Evolutionary conservation across 2,113 vertebrate species (phyloP), one percentile per base, ranked within the genome.

Genomic region (Lophura nycthemera): DNA sequence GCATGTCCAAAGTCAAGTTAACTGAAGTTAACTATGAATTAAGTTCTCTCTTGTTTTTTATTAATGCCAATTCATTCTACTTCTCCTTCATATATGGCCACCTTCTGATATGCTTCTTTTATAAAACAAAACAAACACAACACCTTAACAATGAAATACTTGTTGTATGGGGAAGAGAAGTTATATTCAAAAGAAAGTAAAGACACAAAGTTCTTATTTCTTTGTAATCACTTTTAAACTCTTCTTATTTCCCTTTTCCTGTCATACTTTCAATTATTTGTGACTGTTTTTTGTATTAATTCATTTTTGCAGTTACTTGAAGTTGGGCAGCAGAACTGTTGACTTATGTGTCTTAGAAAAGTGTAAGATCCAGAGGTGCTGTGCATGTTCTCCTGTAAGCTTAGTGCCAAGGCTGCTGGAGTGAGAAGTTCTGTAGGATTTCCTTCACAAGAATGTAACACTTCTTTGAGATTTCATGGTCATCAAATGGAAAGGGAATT

Each of bases 221-320:
- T 42, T 27, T 21, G 2, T 30, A 5, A 0, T 5, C 3, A 32
- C 7, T 11, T 42, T 65, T 60, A 34, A 8, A 10, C 3, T 52
- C 0, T 36, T 81, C 56, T 27, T 65, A 13, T 10, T 59, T 75
- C 17, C 22, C 4, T 22, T 77, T 10, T 72, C 10, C 27, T 34
- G 19, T 24, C 7, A 4, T 8, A 8, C 45, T 50, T 22, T 30
- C 27, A 20, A 47, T 16, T 48, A 21, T 15, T 15, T 19, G 9
- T 67, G 8, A 29, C 10, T 67, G 7, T 32, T 52, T 87, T 60
- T 27, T 42, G 2, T 42, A 16, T 4, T 10, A 4, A 40, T 24
- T 32, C 22, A 72, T 63, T 6, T 10, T 27, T 14, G 2, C 15
- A 54, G 56, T 16, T 29, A 54, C 48, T 50, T 54, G 34, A 66